Conservation (phyloP, 1,140 invertebrate species). For the Hyposmocoma kahamanoa region DNA sequence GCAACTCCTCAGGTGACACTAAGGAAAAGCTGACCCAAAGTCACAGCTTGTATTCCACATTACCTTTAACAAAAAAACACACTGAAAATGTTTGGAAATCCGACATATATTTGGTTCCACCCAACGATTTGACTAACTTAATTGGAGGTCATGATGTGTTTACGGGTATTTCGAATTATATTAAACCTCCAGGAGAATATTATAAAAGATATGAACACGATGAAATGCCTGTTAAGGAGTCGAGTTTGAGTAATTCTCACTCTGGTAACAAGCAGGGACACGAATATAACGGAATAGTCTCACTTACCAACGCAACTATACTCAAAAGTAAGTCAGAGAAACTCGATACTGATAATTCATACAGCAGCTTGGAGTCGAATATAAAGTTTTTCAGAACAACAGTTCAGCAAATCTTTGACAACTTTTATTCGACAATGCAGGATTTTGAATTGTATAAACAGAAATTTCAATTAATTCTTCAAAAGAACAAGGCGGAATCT, state of each 20-base stretch:
- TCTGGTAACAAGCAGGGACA: no score
- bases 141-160: no score
- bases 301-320: no score
- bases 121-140: background rate
- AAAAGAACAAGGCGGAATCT: constrained; percentile 36
- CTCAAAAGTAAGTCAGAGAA: constrained; percentile 49
- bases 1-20: constrained; percentile 8
- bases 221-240: constrained; percentile 47
- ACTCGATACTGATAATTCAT: constrained; percentile 33
- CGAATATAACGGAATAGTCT: no score
- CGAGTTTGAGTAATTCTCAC: no score
- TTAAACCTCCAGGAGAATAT: no score
- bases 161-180: no score
- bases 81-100: constrained; percentile 25
- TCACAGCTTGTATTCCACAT: constrained; percentile 24
- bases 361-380: constrained; percentile 40
- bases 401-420: constrained; percentile 52
- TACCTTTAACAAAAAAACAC: constrained; percentile 9
- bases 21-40: constrained; percentile 17
- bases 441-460: constrained; percentile 54
- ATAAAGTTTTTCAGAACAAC: constrained; percentile 55
- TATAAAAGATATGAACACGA: constrained; percentile 51
- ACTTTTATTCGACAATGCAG: constrained; percentile 44
- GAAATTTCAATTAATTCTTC: constrained; percentile 44
- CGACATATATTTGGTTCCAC: constrained; percentile 22